Percentiles rank a stretch among this genome's conserved stretches.
phyloP scores from a whole-genome alignment of 2,888 invertebrate genomes.

The Digitonthophagus gazella region DNA sequence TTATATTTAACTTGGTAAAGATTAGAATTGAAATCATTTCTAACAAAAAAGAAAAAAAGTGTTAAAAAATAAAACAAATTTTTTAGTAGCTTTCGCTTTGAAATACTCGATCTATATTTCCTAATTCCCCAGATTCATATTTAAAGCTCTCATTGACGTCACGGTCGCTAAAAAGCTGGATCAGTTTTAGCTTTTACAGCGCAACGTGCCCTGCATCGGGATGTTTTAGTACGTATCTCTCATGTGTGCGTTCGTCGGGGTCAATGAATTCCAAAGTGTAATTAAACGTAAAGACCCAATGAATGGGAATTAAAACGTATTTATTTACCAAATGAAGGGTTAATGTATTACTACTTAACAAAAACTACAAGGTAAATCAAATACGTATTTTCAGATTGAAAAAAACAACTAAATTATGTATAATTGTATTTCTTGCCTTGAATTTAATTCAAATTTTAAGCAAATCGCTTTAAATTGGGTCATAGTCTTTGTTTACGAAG shows the following conservation, averaged over 20 bases:
- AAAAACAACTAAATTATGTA: too few relatives aligned
- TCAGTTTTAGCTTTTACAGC: background rate
- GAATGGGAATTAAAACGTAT: background rate
- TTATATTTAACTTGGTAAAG: background rate
- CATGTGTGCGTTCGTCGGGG: background rate
- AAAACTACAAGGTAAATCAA: too few relatives aligned
- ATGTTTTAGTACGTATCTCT: background rate
- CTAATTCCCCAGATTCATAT: background rate
- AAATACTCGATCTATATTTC: background rate
- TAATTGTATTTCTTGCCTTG: too few relatives aligned
- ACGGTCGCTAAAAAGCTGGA: background rate
- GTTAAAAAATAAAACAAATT: background rate
- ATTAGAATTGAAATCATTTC: background rate
- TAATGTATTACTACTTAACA: too few relatives aligned
- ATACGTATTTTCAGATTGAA: too few relatives aligned
- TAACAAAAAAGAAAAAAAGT: background rate
- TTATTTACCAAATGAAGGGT: too few relatives aligned
- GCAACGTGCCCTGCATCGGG: background rate
- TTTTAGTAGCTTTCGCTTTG: too few relatives aligned
- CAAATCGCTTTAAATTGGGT: too few relatives aligned
- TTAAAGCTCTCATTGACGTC: background rate
- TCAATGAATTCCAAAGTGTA: slow-evolving; percentile 8
- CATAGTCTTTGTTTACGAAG: too few relatives aligned
- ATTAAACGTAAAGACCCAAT: background rate
- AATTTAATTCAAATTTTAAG: too few relatives aligned